Evolutionary conservation across 2,797 vertebrate species (phyloP), one percentile per base, ranked within the genome.

Genomic region (Acanthis flammea): DNA sequence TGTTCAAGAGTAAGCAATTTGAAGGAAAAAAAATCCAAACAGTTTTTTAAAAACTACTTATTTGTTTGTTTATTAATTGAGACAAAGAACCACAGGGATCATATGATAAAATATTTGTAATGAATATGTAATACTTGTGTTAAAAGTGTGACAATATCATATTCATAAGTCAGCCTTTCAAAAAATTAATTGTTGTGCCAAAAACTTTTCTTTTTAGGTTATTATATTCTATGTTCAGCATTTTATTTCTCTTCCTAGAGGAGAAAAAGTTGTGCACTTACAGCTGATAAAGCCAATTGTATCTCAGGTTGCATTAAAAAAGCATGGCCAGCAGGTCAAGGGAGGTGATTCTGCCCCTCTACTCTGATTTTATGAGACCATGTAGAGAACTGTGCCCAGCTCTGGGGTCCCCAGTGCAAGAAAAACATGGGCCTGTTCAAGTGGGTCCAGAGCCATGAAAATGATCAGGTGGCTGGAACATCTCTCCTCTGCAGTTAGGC

Each of bases 291-390:
- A 55, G 16, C 31, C 5, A 35, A 1, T 2, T 2, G 0, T 53
- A 15, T 31, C 19, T 39, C 61, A 25, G 4, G 7, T 7, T 74
- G 23, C 16, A 70, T 35, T 5, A 50, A 41, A 57, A 57, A 13
- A 6, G 0, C 4, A 4, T n/a, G 39, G 3, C 1, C 7, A 44
- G 14, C 17, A 61, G 19, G 25, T 27, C 0, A 0, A 61, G 7
- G 24, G 19, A 39, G 3, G 5, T 14, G 30, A 4, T 50, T 67
- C 16, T 76, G 0, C 6, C 12, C 5, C 21, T 31, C 44, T 22
- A 0, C 16, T 75, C 16, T 25, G 23, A 30, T 30, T 39, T 70
- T 1, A 3, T 51, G 44, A 41, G n/a, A 31, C 9, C 23, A 10
- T 2, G 5, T 10, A 33, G 10, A 68, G 7, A 10, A 2, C 9